Evolutionary conservation across 2,888 invertebrate species (phyloP), one percentile per base, ranked within the genome.

Genomic region (Nephrotoma flavescens): DNA sequence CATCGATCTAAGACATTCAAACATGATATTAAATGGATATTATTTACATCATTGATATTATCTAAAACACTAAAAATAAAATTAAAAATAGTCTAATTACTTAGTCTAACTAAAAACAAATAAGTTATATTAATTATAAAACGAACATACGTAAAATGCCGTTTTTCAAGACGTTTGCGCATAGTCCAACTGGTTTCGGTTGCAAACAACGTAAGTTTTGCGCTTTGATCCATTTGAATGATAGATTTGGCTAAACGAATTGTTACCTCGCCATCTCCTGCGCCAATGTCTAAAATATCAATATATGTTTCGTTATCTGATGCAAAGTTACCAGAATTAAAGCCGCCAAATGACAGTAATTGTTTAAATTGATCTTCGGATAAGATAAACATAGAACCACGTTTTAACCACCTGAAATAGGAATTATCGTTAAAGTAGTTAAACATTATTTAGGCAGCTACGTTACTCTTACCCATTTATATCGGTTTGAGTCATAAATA

Each of bases 301-400:
- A 93, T 90, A 90, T 31, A 19, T 42, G n/a, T 41, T 84, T 84
- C 42, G 6, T 84, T 84, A n/a, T 31, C 19, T 41, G 92, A 57
- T 86, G 83, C 42, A 44, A 44, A 86, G 45, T 86, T 42, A 9
- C 9, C n/a, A 42, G 71, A 41, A 57, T 57, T 12, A 88, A 92
- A 91, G 0, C 91, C 91, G 1, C 91, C 91, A 15, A 89, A 89
- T 41, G 88, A 88, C 2, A 92, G 88, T 2, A 92, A 87, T 19
- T 86, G 15, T 57, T 57, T 52, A 86, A 86, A 86, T 57, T 86
- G 86, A 6, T 45, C 86, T 83, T 41, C 87, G 86, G 86, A 99
- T 89, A 98, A 94, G 86, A 99, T 97, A 92, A 98, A 99, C 99
- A 99, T 99, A 0, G 98, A 98, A 7, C 99, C 99, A 86, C 99